Base-by-base conservation (phyloP, 2,113 vertebrate genomes). In the Microcebus murinus region DNA sequence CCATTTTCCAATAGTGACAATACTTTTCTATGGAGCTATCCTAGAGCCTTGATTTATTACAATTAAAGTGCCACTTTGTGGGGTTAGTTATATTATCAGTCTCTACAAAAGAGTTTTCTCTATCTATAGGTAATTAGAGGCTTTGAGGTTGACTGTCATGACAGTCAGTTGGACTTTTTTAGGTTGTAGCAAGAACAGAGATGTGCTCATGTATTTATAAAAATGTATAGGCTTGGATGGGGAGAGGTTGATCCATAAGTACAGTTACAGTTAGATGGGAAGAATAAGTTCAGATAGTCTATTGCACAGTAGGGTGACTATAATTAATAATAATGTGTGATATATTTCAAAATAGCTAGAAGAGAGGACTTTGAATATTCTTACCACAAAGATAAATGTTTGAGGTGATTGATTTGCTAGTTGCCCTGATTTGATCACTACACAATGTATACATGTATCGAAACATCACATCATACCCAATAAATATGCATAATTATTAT, bases 141-240 rank as follows among this genome's bases (percentile, higher is more conserved):
- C 50, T 92, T 94, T 96, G 39, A 77, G 65, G 17, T 79, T 61
- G 71, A 90, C 23, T 2, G 7, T 68, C 55, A 86, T 21, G 55
- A 57, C 20, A 3, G n/a, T 93, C 50, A 76, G 27, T 13, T 87
- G 59, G 18, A 50, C 80, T 70, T 82, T 92, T 97, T 94, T 34
- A 80, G 21, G 13, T 84, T 83, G 42, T 71, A 95, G 13, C 21
- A 42, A 94, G 36, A 85, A 85, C 23, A 68, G 4, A 92, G n/a
- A 74, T 74, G 84, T n/a, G 61, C 31, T 96, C 25, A 45, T 67
- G 20, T 67, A 91, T 42, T 73, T 84, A 9, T 93, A 91, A 96
- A 21, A 48, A 65, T 45, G 10, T 48, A 13, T 50, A 87, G 18
- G 48, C 20, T 42, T 39, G 12, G 12, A 45, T 73, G 70, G 70